These are phyloP conservation scores for Caenorhabditis sp. DNA, from an alignment of 2,888 invertebrate species.

Conservation along the genomic window DNA sequence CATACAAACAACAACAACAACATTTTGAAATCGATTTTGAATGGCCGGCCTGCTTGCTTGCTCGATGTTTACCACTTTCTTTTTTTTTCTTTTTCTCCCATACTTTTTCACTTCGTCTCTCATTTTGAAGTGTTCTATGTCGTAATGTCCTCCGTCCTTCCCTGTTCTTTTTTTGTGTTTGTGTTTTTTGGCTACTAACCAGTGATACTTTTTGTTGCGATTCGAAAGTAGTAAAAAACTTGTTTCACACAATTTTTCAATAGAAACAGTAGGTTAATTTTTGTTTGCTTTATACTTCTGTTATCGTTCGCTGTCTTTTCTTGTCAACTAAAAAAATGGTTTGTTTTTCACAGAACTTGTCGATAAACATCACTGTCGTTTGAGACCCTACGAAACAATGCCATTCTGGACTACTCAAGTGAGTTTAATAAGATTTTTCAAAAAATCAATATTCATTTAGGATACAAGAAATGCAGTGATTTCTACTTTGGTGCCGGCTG, in stretches of 20 bases:
- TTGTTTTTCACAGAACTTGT: constrained; percentile 24
- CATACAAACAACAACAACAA: too few species aligned
- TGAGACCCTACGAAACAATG: constrained; percentile 40
- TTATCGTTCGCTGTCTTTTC: too few species aligned
- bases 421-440: not conserved
- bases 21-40: not conserved
- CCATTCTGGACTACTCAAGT: constrained; percentile 59
- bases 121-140: not conserved
- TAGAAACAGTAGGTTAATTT: too few species aligned
- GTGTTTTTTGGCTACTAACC: not conserved
- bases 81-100: not conserved
- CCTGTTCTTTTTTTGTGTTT: not conserved
- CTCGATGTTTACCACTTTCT: not conserved
- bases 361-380: constrained; percentile 22
- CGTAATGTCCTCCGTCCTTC: not conserved
- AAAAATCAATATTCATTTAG: constrained; percentile 13
- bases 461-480: constrained; percentile 62
- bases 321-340: not conserved
- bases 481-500: constrained; percentile 56
- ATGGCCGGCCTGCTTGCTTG: not conserved
- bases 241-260: too few species aligned
- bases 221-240: too few species aligned
- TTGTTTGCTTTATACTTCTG: not conserved
- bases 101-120: not conserved
- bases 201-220: not conserved